These are phyloP conservation scores for Xylophagus ater DNA, from an alignment of 2,888 invertebrate species.

Conservation along the genomic window DNA sequence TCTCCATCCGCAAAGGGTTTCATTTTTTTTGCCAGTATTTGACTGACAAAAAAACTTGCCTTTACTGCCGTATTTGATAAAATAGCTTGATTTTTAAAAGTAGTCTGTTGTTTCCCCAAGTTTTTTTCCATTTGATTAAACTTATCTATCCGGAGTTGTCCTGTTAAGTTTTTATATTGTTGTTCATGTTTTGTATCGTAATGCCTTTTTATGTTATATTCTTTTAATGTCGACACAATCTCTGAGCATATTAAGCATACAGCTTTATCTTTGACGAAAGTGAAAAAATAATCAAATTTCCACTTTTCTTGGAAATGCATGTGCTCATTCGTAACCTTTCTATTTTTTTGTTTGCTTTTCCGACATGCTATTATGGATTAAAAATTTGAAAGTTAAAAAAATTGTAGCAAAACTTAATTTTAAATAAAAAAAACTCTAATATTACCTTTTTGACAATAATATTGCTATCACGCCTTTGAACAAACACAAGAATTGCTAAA, in stretches of 20 bases:
- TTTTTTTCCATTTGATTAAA: too few species aligned
- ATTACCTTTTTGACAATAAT: constrained; percentile 1
- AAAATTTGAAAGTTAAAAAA: background rate
- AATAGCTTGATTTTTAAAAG: too few species aligned
- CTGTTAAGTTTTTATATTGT: too few species aligned
- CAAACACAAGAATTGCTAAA: constrained; percentile 3
- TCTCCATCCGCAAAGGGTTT: too few species aligned
- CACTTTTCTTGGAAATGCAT: constrained; percentile 4
- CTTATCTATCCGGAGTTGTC: too few species aligned
- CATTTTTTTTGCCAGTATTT: constrained; percentile 1
- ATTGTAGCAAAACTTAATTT: too few species aligned
- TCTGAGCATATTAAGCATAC: too few species aligned
- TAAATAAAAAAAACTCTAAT: too few species aligned
- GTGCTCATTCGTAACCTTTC: constrained; percentile 4
- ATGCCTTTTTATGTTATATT: constrained; percentile 3
- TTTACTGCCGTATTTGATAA: constrained; percentile 5
- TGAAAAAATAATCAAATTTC: constrained; percentile 2
- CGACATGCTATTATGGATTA: constrained; percentile 3
- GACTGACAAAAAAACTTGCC: constrained; percentile 1
- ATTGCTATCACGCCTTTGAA: constrained; percentile 1
- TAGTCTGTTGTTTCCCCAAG: too few species aligned
- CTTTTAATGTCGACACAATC: background rate
- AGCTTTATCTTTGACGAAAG: background rate
- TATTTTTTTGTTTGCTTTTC: constrained; percentile 5
- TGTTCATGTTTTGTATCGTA: constrained; percentile 2